Conservation (phyloP, 2,113 vertebrate species). For the Gila orcuttii region DNA sequence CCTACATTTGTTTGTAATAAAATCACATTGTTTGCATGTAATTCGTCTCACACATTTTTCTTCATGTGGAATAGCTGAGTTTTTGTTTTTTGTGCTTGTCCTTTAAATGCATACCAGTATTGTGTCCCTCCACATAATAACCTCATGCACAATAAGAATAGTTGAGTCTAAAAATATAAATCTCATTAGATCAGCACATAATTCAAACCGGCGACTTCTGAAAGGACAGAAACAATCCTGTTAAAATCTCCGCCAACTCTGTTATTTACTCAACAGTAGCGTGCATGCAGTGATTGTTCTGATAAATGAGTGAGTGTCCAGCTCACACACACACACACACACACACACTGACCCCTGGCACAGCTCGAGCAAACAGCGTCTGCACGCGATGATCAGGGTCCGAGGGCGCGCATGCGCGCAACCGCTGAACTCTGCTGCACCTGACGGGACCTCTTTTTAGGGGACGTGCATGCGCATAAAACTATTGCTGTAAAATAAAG, state of each 20-base stretch:
- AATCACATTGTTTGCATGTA: not conserved
- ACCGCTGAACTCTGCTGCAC: not conserved
- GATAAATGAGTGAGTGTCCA: conserved; percentile 68
- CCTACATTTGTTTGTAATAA: not conserved
- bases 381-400: conserved; percentile 73
- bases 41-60: not conserved
- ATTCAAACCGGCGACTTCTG: conserved; percentile 28
- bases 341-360: conserved; percentile 73
- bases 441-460: not conserved
- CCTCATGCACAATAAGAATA: not conserved
- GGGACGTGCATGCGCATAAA: no score
- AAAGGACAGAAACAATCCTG: not conserved
- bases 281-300: conserved; percentile 73
- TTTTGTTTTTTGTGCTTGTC: not conserved
- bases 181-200: conserved; percentile 17
- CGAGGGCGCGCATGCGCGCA: not conserved
- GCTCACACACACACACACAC: no score
- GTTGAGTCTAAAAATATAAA: not conserved
- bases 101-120: not conserved
- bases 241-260: conserved; percentile 41
- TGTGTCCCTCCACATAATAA: not conserved
- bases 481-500: no score
- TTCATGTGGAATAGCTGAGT: not conserved
- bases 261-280: conserved; percentile 64
- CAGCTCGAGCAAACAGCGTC: conserved; percentile 79